Base-by-base conservation (phyloP, 1,140 invertebrate species). In the Luehdorfia chinensis region DNA sequence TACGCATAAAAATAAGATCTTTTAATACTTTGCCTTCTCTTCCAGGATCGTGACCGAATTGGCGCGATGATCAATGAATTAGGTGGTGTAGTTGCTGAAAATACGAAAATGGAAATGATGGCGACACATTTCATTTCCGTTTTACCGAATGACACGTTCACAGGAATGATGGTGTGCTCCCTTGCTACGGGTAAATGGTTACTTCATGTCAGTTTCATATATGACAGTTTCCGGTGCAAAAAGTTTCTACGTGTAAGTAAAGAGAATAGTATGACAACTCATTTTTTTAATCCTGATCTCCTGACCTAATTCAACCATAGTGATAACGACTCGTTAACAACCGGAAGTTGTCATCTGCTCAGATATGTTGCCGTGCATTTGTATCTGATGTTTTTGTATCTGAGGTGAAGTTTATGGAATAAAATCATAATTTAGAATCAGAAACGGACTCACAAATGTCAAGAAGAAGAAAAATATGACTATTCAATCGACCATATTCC, bases 41-140 rank as follows among this genome's bases (percentile, higher is more conserved):
- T 45, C 14, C 49, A 85, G 81, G 77, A 85, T 46, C 71, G 72
- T 7, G 76, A 83, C 11, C 54, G 78, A 45, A 73, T 85, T 25
- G 62, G 64, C 5, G 66, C 75, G 1, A 85, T 85, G 81, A 73
- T 85, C 21, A 78, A 73, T 30, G 75, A 83, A 43, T 50, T 85
- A 21, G 81, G 78, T 2, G 81, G 81, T 3, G 79, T 84, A 0
- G 79, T 85, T 0, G 79, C 79, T 0, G 77, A 81, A 43, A 85
- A 84, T 43, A 85, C 81, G n/a, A 84, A 84, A 50, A 86, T 86
- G 83, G 83, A 86, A 30, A 86, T 86, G 83, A 50, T 83, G 45
- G 68, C 83, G 32, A 86, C 79, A 34, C 83, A 86, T 52, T 86
- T 77, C 45, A 69, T 86, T 41, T 68, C 77, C 16, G 68, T 80